Evolutionary conservation across 2,797 vertebrate species (phyloP), one percentile per base, ranked within the genome.

Genomic region (Microctenopoma steveboyesi): DNA sequence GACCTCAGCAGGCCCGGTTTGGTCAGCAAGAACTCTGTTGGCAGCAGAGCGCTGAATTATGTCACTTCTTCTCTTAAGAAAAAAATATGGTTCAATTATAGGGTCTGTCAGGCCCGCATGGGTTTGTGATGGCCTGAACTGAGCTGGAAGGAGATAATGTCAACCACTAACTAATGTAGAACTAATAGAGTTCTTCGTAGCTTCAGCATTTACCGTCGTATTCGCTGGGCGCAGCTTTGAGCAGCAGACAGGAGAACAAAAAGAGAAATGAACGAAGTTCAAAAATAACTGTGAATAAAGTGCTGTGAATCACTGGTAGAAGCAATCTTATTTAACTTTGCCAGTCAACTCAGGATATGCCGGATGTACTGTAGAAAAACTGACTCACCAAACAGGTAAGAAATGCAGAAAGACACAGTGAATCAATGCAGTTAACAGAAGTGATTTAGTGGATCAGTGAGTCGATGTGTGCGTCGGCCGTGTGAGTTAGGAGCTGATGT

Each of bases 61-160:
- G 74, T 27, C 50, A 63, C 78, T 66, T 81, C 66, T 72, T 70
- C 68, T 85, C 46, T 62, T 60, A n/a, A 76, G 67, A 46, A 55
- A 67, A 86, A 91, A 79, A 80, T 89, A 90, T 80, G 74, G 83
- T 89, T 91, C 86, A 89, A 89, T 91, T 91, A 88, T 70, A 78
- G 49, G 37, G 25, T 69, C 76, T 90, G 89, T 88, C 87, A 65
- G 72, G 67, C 64, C 22, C 4, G 51, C 58, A 42, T 64, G 81
- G 72, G 84, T 51, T 63, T 66, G 79, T 75, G 79, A 85, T 81
- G 74, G 69, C 56, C 71, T 59, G 71, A 69, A 65, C 60, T 16
- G 45, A 74, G 72, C 64, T 50, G 30, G 1, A 28, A 64, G 30
- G 75, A 72, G 64, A 75, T 67, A 63, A 56, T 83, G 68, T 75